Evolutionary conservation across 1,140 invertebrate genomes (phyloP), one percentile per base, ranked within the genome.

Genomic region (Neodiprion virginianus): DNA sequence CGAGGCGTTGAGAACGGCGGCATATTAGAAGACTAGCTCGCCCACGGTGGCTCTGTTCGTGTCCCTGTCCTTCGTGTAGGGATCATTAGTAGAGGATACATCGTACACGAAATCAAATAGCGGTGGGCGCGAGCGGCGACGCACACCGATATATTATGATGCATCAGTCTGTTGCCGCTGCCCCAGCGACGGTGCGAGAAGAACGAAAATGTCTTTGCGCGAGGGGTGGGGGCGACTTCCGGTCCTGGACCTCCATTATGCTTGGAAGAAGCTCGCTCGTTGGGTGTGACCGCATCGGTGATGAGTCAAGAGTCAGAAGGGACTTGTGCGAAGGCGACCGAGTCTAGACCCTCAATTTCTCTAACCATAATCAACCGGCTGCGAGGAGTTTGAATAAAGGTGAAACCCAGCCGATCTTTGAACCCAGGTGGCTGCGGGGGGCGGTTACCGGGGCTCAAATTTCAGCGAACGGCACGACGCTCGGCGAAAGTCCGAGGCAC

Each of bases 21-120:
- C 76, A 81, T 79, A 85, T 87, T 86, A 85, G 84, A 85, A 79
- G 82, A 81, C 76, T 74, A 73, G 71, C 69, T 84, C 86, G 85
- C 85, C 85, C 85, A 87, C 86, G 83, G 82, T 49, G 79, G 76
- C 67, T 75, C 74, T 78, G 79, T 77, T 79, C 78, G 77, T 81
- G 81, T 83, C 81, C 67, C 75, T 79, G 77, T 61, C 53, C 53
- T 12, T 82, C 81, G 79, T 84, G 81, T 83, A 82, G 80, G 79
- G 82, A 83, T 87, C 84, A 87, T 87, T 87, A 87, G 84, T 78
- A 82, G 71, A 73, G 74, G 79, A 79, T 76, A 71, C 73, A 71
- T 75, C 71, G 73, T 74, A 74, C 78, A 75, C 74, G 65, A 72
- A 69, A 69, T 82, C 79, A 79, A 82, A 80, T 50, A 70, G 74